Base-by-base conservation (phyloP, 2,113 vertebrate species). In the Muntiacus reevesi region DNA sequence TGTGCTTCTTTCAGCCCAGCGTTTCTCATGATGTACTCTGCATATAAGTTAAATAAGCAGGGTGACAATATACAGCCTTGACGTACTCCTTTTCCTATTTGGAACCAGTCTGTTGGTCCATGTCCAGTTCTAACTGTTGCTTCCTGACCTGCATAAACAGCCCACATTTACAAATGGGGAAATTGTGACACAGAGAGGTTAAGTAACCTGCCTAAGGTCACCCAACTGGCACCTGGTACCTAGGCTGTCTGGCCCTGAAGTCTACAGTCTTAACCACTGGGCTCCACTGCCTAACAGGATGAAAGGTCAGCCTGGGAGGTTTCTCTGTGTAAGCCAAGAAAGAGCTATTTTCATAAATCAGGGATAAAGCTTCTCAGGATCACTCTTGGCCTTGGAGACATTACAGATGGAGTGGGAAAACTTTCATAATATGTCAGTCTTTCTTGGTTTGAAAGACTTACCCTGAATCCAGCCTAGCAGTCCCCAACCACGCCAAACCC, bases 381-480 rank as follows among this genome's bases (percentile, higher is more conserved):
- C 15, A 8, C 43, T 21, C 59, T 74, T 4, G 1, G 64, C 25
- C 67, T 82, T 52, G 23, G 64, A 47, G 47, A 82, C 14, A 2
- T 1, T 6, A 0, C 10, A 50, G 43, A 21, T 17, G 43, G 84
- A 86, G 30, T 0, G 3, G 27, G 3, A 6, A 19, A 25, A 25
- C 4, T 17, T 16, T 89, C 28, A 45, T 0, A n/a, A 54, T 5
- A 71, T 23, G 28, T 55, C 36, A 74, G 30, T 28, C n/a, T 78
- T 91, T 36, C 94, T 8, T 88, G 6, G 21, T 83, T 83, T 15
- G 12, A 52, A 74, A 82, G 45, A 54, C 23, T 25, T 17, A 1
- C 6, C 60, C 50, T 2, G 27, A 17, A 55, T 28, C 40, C 82
- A 43, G 86, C 81, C 59, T 27, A 6, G 27, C 30, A 62, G 64